Percentiles rank a stretch among this genome's conserved stretches.
Evolutionary conservation across 1,140 invertebrate genomes (phyloP).

Genomic region (Saccostrea echinata): DNA sequence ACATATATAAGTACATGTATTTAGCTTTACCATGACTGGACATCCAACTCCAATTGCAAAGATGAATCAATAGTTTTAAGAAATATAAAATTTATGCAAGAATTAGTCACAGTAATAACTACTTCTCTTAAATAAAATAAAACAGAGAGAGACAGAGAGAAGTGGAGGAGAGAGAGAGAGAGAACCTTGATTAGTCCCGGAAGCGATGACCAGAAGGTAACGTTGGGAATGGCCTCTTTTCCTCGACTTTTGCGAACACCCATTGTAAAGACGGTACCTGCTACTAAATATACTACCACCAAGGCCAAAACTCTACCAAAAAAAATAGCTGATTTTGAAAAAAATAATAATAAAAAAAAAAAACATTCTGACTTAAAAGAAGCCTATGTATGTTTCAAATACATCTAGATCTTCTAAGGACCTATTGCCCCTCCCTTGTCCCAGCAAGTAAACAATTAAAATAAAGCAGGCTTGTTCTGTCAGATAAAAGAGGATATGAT

Average conservation of each 20-base stretch:
- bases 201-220: slow-evolving; percentile 3
- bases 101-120: no score
- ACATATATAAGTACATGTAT: background rate
- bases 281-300: background rate
- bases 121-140: no score
- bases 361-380: no score
- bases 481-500: no score
- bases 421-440: no score
- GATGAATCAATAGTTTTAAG: background rate
- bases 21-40: background rate
- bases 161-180: no score
- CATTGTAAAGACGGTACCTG: background rate
- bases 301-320: background rate
- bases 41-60: background rate
- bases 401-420: no score
- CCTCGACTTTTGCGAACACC: background rate
- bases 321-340: background rate
- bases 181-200: slow-evolving; percentile 22
- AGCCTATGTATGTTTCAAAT: no score
- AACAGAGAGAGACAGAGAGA: background rate
- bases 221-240: slow-evolving; percentile 28
- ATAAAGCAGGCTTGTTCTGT: no score
- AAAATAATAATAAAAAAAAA: no score
- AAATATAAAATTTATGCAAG: background rate
- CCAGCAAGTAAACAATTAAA: no score